phyloP scores from a whole-genome alignment of 2,113 vertebrate species.

The Morone saxatilis region DNA sequence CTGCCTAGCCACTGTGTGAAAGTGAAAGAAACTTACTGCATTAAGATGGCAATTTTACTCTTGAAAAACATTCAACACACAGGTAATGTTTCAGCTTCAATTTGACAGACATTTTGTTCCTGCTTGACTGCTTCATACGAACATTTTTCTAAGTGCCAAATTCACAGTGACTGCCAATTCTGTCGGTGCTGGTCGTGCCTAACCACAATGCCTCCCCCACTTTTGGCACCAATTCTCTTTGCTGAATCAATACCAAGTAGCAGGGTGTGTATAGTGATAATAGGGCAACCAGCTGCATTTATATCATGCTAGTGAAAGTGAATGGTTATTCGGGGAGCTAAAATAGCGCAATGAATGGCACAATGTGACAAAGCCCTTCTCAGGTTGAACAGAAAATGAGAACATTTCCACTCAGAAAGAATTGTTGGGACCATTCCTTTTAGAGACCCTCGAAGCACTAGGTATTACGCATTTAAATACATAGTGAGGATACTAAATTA shows the following conservation, averaged over 20 bases:
- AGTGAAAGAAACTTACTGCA: conserved; percentile 13
- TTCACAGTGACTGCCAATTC: conserved; percentile 12
- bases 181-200: not conserved
- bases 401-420: conserved; percentile 51
- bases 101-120: conserved; percentile 43
- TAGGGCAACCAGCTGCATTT: conserved; percentile 40
- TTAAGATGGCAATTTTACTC: conserved; percentile 42
- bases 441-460: conserved; percentile 8
- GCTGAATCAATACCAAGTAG: conserved; percentile 42
- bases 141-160: conserved; percentile 11
- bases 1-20: conserved; percentile 22
- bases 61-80: conserved; percentile 1
- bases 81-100: conserved; percentile 27
- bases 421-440: conserved; percentile 51
- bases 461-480: not conserved
- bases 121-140: not conserved
- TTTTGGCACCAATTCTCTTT: conserved; percentile 26
- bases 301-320: conserved; percentile 26
- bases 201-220: not conserved
- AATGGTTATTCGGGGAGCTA: conserved; percentile 24
- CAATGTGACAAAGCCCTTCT: conserved; percentile 80
- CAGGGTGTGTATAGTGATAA: conserved; percentile 34
- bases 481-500: not conserved
- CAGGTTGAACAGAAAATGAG: conserved; percentile 64
- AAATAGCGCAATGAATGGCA: conserved; percentile 64